Conservation (phyloP, 2,797 vertebrate genomes). For the Enteromius fasciolatus region DNA sequence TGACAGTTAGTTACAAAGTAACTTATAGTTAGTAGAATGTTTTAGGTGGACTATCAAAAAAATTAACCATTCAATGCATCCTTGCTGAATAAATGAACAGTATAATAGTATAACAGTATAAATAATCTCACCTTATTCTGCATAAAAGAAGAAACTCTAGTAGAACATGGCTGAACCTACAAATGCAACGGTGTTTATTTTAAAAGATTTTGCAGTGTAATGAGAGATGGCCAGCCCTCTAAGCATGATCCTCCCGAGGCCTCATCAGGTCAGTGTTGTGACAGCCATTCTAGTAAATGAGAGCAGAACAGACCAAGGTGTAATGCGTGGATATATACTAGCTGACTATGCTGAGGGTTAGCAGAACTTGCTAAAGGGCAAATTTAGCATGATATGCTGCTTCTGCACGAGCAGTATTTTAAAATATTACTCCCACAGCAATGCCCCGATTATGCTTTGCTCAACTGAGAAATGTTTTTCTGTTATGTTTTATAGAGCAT, state of each 20-base stretch:
- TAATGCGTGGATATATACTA: conserved; percentile 46
- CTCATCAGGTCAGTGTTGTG: conserved; percentile 23
- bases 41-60: too few species aligned
- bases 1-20: too few species aligned
- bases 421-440: conserved; percentile 56
- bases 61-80: background rate
- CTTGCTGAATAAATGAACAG: background rate
- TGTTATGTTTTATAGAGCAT: conserved; percentile 13
- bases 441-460: conserved; percentile 19
- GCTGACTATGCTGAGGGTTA: conserved; percentile 60
- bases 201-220: conserved; percentile 19
- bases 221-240: conserved; percentile 15
- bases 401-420: conserved; percentile 66
- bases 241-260: conserved; percentile 16
- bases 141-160: background rate
- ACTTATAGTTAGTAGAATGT: too few species aligned
- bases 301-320: background rate
- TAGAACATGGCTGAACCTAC: background rate
- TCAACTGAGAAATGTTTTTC: conserved; percentile 33
- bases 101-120: too few species aligned
- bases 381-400: conserved; percentile 68
- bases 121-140: background rate
- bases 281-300: conserved; percentile 33
- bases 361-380: conserved; percentile 66
- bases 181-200: conserved; percentile 23